Conservation (phyloP, 2,888 invertebrate species). For the Trimorus sp. region DNA sequence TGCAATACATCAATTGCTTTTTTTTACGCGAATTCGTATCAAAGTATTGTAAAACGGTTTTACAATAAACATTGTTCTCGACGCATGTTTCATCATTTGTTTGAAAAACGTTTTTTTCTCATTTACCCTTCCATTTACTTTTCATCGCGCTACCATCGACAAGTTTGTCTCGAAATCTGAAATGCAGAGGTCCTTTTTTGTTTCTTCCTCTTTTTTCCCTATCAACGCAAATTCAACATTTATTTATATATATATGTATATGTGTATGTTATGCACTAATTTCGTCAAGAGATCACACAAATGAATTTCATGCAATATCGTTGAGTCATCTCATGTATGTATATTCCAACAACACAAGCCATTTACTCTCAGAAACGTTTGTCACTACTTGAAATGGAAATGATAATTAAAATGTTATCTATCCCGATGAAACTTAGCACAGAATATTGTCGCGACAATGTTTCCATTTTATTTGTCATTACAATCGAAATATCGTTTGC, state of each 20-base stretch:
- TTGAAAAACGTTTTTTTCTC: constrained; percentile 33
- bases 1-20: constrained; percentile 27
- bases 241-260: constrained; percentile 40
- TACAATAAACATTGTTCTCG: constrained; percentile 22
- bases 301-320: constrained; percentile 57
- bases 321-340: constrained; percentile 56
- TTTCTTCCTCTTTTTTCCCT: constrained; percentile 21
- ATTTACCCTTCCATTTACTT: constrained; percentile 6
- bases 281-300: constrained; percentile 53
- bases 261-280: constrained; percentile 44
- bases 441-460: no score
- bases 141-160: constrained; percentile 26
- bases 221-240: constrained; percentile 56
- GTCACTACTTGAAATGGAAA: constrained; percentile 20
- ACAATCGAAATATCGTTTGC: neutral
- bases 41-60: constrained; percentile 34
- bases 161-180: constrained; percentile 16
- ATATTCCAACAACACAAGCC: constrained; percentile 48
- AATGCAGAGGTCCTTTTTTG: constrained; percentile 22
- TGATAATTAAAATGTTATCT: neutral
- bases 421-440: no score
- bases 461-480: no score
- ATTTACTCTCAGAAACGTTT: constrained; percentile 55
- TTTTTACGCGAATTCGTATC: constrained; percentile 19
- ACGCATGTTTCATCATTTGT: constrained; percentile 25